Conservation (phyloP, 2,888 invertebrate genomes). For the Pyrochroa serraticornis region DNA sequence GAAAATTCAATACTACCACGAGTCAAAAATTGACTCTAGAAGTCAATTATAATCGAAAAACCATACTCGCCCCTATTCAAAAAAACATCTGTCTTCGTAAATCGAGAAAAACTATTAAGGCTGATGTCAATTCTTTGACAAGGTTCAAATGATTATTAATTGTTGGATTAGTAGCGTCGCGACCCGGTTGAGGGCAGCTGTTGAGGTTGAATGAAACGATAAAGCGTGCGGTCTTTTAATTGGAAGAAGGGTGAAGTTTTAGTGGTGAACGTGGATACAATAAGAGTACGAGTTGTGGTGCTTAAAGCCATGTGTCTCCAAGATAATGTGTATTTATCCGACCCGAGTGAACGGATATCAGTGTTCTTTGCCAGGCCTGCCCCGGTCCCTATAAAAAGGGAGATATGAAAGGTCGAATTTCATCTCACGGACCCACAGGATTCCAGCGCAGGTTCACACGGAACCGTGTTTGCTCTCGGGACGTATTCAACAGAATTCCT, state of each 20-base stretch:
- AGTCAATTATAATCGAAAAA: too few species aligned
- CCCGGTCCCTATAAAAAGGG: slow-evolving; percentile 11
- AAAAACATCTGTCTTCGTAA: slow-evolving; percentile 19
- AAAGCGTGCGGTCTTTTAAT: slow-evolving; percentile 10
- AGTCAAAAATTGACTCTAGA: too few species aligned
- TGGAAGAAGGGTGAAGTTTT: slow-evolving; percentile 5
- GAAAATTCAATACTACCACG: too few species aligned
- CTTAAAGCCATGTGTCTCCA: slow-evolving; percentile 22
- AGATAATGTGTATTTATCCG: slow-evolving; percentile 23
- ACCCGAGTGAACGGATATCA: slow-evolving; percentile 17
- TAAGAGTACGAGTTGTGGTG: slow-evolving; percentile 2
- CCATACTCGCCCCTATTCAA: too few species aligned
- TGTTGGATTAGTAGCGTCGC: slow-evolving; percentile 7
- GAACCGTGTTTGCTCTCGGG: slow-evolving; percentile 15
- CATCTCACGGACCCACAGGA: slow-evolving; percentile 3
- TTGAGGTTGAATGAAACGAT: background rate
- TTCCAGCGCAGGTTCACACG: slow-evolving; percentile 20
- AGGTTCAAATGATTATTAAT: slow-evolving; percentile 13
- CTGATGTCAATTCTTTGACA: slow-evolving; percentile 9
- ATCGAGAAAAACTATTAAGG: slow-evolving; percentile 9
- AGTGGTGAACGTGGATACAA: slow-evolving; percentile 1
- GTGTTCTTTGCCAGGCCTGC: slow-evolving; percentile 6
- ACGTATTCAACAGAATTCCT: background rate
- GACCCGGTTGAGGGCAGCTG: slow-evolving; percentile 11
- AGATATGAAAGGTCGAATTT: slow-evolving; percentile 9